Percentiles rank a stretch among this genome's conserved stretches.
phyloP scores from a whole-genome alignment of 2,888 invertebrate genomes.

The Cremastinae sp. region DNA sequence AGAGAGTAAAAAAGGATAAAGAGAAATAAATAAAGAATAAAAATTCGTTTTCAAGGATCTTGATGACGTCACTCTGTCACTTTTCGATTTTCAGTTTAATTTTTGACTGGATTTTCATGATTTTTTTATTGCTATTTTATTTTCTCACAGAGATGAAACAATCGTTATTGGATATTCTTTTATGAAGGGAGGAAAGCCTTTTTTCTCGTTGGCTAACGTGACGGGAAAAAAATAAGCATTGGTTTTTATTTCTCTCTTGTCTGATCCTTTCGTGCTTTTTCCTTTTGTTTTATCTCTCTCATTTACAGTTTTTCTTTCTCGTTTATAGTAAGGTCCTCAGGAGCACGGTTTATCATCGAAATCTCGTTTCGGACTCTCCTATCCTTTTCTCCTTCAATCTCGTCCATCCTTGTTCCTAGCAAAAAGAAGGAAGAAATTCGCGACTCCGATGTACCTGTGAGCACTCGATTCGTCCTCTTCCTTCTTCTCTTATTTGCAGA shows the following conservation, averaged over 20 bases:
- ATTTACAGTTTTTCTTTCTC: too few relatives aligned
- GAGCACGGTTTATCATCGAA: slow-evolving; percentile 61
- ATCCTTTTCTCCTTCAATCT: slow-evolving; percentile 22
- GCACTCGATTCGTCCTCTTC: slow-evolving; percentile 18
- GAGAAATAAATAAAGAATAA: slow-evolving; percentile 34
- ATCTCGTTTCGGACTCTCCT: slow-evolving; percentile 55
- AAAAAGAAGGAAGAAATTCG: slow-evolving; percentile 35
- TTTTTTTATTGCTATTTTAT: slow-evolving; percentile 2
- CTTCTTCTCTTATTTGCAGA: slow-evolving; percentile 33
- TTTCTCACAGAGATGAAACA: background rate
- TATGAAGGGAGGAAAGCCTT: slow-evolving; percentile 58
- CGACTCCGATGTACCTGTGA: slow-evolving; percentile 38
- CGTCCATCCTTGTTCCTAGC: slow-evolving; percentile 18
- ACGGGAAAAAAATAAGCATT: slow-evolving; percentile 23
- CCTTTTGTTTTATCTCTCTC: background rate
- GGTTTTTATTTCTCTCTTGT: slow-evolving; percentile 21
- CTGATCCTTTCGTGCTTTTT: slow-evolving; percentile 35
- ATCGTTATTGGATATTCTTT: slow-evolving; percentile 43
- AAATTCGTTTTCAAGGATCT: background rate
- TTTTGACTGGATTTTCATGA: background rate
- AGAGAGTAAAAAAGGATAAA: slow-evolving; percentile 16
- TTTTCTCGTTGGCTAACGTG: slow-evolving; percentile 45
- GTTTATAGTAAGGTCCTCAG: slow-evolving; percentile 52
- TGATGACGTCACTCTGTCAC: slow-evolving; percentile 1
- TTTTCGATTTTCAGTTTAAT: background rate